Conservation (phyloP, 1,140 invertebrate species). For the Coptotermes formosanus region DNA sequence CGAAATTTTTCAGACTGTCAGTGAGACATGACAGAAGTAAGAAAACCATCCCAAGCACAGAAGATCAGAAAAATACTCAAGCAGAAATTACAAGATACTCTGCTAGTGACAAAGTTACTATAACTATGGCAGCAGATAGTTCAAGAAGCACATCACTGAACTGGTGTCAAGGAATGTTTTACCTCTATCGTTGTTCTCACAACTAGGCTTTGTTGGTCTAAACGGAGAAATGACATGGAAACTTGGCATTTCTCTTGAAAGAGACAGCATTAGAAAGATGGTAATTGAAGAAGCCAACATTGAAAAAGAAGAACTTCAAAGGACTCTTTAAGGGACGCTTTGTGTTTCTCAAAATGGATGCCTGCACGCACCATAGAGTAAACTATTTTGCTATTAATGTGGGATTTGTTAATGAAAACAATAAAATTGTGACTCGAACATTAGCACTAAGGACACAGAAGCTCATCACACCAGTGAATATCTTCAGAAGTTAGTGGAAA, state of each 20-base stretch:
- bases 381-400: conserved; percentile 22
- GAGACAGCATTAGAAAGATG: background rate
- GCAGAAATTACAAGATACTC: background rate
- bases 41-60: background rate
- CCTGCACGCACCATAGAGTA: conserved; percentile 11
- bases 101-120: conserved; percentile 8
- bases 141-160: background rate
- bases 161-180: conserved; percentile 9
- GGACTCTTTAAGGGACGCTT: background rate
- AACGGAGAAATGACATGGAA: conserved; percentile 3
- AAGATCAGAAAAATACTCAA: conserved; percentile 5
- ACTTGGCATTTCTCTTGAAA: conserved; percentile 6
- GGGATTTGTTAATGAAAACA: background rate
- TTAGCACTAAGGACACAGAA: conserved; percentile 16
- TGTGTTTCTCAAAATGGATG: conserved; percentile 21
- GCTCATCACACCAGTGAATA: conserved; percentile 10
- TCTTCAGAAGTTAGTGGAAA: background rate
- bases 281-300: background rate
- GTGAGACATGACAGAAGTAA: background rate
- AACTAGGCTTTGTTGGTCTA: background rate
- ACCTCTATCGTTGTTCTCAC: background rate
- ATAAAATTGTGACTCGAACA: conserved; percentile 4
- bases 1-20: background rate
- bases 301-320: conserved; percentile 19
- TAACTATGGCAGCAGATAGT: conserved; percentile 2